Conservation (phyloP, 2,113 vertebrate genomes). For the Podarcis cretensis region DNA sequence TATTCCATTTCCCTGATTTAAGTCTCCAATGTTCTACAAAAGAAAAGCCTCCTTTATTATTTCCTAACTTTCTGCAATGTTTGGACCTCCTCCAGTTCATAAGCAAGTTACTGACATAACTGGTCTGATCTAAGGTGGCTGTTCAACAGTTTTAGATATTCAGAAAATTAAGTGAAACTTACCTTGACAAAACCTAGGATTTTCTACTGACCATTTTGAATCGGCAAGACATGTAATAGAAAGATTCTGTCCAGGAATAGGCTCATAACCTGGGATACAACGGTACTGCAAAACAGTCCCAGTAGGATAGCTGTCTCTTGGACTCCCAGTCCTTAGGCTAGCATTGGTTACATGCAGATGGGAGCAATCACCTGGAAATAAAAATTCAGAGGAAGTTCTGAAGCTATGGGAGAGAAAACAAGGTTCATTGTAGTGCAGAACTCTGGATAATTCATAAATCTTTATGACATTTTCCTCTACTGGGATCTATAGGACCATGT, state of each 20-base stretch:
- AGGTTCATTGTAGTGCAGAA: not conserved
- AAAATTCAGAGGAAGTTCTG: not conserved
- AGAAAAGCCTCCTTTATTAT: not conserved
- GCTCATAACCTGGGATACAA: constrained; percentile 60
- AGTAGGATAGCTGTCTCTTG: not conserved
- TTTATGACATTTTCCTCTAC: not conserved
- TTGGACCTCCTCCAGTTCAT: not conserved
- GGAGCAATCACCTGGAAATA: constrained; percentile 44
- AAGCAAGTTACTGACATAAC: too few species aligned
- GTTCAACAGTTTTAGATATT: not conserved
- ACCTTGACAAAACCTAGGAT: constrained; percentile 33
- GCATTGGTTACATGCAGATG: accelerated
- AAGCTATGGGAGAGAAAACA: not conserved
- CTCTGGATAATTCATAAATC: not conserved
- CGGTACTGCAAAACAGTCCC: constrained; percentile 1
- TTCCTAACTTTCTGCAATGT: not conserved
- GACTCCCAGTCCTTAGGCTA: not conserved
- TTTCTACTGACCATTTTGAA: constrained; percentile 28
- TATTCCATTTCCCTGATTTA: not conserved
- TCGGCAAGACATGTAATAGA: constrained; percentile 37
- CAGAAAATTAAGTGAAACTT: constrained; percentile 19
- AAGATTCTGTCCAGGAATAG: not conserved
- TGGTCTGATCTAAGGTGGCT: not conserved
- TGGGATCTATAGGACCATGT: not conserved
- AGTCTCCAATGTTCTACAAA: not conserved